Evolutionary conservation across 2,888 invertebrate species (phyloP), one percentile per base, ranked within the genome.

Genomic region (Yponomeuta cagnagella): DNA sequence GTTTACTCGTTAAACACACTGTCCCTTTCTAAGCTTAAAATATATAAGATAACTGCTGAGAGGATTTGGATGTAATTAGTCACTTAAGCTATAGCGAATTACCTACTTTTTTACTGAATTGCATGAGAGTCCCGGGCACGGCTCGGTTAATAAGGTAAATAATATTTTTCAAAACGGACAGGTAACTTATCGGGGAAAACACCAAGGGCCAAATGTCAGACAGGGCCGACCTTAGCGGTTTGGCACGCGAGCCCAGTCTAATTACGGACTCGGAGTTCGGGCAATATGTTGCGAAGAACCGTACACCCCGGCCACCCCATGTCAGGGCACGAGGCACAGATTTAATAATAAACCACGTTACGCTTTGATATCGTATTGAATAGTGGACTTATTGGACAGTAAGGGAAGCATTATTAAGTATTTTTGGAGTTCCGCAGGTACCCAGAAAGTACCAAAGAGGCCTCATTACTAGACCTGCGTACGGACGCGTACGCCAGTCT

Each of bases 301-400:
- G 15, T 2, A 58, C 52, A 58, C 52, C 43, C 43, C 43, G 43
- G 15, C 15, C 15, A 58, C 52, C 52, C 52, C 15, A 58, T 15
- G 52, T 15, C 52, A 58, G 2, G 15, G 52, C 52, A 58, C 52
- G 15, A 12, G 52, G 15, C 75, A 76, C 71, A 77, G 15, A 12
- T 58, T 58, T 58, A 58, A 15, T 58, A 58, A 58, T 58, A 15
- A 58, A 58, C 15, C 52, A 58, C 12, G 15, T 58, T 58, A 58
- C 15, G 15, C 52, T 10, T 52, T 5, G 52, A 15, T 58, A 58
- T 58, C 15, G 9, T 43, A 58, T 58, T 58, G 52, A 4, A 58
- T 58, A 58, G 52, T 15, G 52, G 15, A 3, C 15, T 1, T 43
- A 37, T 37, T 37, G 37, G 5, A 37, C 43, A 43, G 43, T 8